phyloP scores from a whole-genome alignment of 2,797 vertebrate species.

The Bryconaethiops microstoma region DNA sequence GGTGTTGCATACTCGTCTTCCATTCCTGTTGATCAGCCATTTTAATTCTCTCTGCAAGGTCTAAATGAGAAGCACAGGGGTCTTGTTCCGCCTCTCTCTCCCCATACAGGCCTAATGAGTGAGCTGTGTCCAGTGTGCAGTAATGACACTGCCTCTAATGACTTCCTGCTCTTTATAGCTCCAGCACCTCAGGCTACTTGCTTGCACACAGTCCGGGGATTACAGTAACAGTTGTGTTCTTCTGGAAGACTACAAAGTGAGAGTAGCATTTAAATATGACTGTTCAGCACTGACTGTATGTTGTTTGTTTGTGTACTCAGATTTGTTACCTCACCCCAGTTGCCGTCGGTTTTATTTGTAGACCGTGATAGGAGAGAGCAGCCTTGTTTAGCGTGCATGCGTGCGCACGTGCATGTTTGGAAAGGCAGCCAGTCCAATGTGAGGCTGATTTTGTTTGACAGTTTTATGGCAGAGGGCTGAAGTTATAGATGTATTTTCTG shows the following conservation, averaged over 20 bases:
- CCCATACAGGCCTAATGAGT: slow-evolving; percentile 78
- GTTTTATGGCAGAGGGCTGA: slow-evolving; percentile 77
- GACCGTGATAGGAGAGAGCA: slow-evolving; percentile 31
- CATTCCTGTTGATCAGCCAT: slow-evolving; percentile 19
- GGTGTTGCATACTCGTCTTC: not conserved
- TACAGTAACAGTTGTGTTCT: slow-evolving; percentile 49
- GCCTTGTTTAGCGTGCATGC: slow-evolving; percentile 48
- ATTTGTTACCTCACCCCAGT: slow-evolving; percentile 37
- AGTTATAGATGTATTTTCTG: slow-evolving; percentile 82
- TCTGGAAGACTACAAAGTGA: slow-evolving; percentile 35
- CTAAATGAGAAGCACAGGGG: slow-evolving; percentile 69
- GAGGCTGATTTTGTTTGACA: slow-evolving; percentile 82
- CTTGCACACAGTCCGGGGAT: slow-evolving; percentile 62
- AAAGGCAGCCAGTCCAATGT: slow-evolving; percentile 71
- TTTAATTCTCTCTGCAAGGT: slow-evolving; percentile 10
- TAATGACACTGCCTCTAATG: slow-evolving; percentile 81
- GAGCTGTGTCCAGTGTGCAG: slow-evolving; percentile 72
- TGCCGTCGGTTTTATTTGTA: slow-evolving; percentile 37
- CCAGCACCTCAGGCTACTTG: slow-evolving; percentile 59
- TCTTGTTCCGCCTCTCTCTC: slow-evolving; percentile 64
- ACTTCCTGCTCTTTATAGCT: slow-evolving; percentile 84
- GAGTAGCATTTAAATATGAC: slow-evolving; percentile 49
- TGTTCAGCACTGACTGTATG: slow-evolving; percentile 19
- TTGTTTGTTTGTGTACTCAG: slow-evolving; percentile 8
- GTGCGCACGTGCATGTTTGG: slow-evolving; percentile 47